phyloP scores from a whole-genome alignment of 2,113 vertebrate species.

The Chaetops frenatus region DNA sequence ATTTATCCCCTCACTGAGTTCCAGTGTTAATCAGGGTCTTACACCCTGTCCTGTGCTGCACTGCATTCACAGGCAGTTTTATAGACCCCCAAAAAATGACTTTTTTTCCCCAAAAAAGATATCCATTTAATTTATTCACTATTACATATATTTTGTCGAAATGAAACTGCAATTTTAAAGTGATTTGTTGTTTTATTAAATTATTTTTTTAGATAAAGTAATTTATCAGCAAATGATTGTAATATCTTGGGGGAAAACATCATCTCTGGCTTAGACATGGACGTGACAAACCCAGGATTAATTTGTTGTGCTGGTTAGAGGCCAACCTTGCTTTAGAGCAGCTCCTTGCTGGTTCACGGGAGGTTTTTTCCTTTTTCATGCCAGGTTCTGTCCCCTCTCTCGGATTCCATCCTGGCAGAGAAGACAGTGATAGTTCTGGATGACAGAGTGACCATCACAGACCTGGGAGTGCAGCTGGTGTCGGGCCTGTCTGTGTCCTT shows the following conservation, averaged over 20 bases:
- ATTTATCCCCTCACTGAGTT: neutral
- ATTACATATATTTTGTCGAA: neutral
- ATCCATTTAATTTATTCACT: neutral
- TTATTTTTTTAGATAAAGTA: neutral
- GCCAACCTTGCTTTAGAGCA: neutral
- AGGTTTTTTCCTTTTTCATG: neutral
- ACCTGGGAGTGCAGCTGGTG: conserved; percentile 88
- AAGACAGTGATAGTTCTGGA: conserved; percentile 91
- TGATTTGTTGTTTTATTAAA: neutral
- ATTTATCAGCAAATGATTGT: neutral
- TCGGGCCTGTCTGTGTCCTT: conserved; percentile 83
- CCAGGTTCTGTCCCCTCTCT: conserved; percentile 92
- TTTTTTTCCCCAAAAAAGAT: neutral
- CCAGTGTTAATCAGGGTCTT: neutral
- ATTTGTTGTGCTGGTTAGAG: neutral
- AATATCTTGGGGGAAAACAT: neutral
- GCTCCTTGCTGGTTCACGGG: neutral
- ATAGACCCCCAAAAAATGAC: neutral
- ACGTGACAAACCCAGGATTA: neutral
- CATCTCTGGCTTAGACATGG: neutral
- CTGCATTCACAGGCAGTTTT: neutral
- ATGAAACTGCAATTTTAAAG: neutral
- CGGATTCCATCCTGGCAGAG: conserved; percentile 94
- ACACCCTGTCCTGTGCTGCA: neutral
- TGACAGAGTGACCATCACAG: conserved; percentile 89